Conservation (phyloP, 2,888 invertebrate species). For the Labia minor region DNA sequence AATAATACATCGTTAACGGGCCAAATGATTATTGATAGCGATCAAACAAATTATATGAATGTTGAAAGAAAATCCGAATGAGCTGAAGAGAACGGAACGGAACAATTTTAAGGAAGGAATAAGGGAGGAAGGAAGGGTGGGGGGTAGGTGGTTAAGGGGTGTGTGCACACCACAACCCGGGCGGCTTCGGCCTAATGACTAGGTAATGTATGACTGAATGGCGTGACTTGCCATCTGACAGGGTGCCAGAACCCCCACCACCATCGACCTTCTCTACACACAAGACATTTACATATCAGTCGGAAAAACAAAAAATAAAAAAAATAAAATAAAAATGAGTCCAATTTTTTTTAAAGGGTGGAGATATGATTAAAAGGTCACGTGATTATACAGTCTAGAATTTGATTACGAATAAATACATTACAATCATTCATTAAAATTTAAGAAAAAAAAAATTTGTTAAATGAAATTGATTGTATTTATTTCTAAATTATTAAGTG, state of each 20-base stretch:
- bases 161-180: not conserved
- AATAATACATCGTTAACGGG: conserved; percentile 13
- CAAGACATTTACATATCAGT: conserved; percentile 1
- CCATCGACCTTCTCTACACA: not conserved
- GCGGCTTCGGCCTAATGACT: conserved; percentile 2
- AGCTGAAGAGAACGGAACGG: not conserved
- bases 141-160: not conserved
- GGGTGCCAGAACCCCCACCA: not conserved
- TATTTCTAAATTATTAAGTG: no score
- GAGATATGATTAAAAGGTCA: not conserved
- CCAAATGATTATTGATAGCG: conserved; percentile 1
- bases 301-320: not conserved
- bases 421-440: no score
- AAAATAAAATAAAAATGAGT: not conserved
- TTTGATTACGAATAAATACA: no score
- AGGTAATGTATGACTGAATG: conserved; percentile 13
- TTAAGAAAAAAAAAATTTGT: no score
- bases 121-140: not conserved
- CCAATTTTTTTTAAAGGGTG: not conserved
- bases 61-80: not conserved
- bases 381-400: no score
- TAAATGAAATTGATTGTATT: no score
- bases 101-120: not conserved
- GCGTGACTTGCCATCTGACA: not conserved
- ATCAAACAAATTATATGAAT: conserved; percentile 13